These are phyloP conservation scores for Drosophila triauraria DNA, from an alignment of 1,140 invertebrate genomes.

Conservation along the genomic window DNA sequence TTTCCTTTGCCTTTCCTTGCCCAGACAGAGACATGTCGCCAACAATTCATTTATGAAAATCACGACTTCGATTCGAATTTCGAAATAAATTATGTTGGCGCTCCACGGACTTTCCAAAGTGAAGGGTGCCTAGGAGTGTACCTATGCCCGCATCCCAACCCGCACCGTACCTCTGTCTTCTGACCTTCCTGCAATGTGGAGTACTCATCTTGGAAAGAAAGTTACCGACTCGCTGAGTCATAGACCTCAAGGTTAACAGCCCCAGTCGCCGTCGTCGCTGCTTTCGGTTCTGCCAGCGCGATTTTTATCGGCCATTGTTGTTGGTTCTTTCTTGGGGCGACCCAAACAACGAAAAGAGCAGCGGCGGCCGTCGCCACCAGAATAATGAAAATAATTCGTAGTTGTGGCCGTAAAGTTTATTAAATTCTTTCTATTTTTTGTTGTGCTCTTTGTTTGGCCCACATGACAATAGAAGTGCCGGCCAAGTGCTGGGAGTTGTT, in stretches of 20 bases:
- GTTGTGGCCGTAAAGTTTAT: constrained; percentile 75
- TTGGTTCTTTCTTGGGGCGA: constrained; percentile 38
- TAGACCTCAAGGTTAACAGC: constrained; percentile 83
- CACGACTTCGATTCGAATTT: constrained; percentile 78
- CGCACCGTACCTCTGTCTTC: constrained; percentile 20
- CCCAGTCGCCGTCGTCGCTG: constrained; percentile 38
- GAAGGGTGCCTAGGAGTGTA: constrained; percentile 50
- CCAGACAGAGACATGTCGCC: constrained; percentile 64
- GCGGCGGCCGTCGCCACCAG: constrained; percentile 40
- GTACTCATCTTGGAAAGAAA: constrained; percentile 72
- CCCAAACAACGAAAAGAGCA: constrained; percentile 36
- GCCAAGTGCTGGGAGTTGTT: constrained; percentile 50
- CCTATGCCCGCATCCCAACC: not conserved
- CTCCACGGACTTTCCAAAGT: constrained; percentile 76
- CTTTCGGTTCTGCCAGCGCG: constrained; percentile 58
- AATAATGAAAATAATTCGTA: constrained; percentile 81
- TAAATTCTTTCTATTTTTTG: constrained; percentile 63
- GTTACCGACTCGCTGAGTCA: constrained; percentile 70
- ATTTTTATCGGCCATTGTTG: constrained; percentile 75
- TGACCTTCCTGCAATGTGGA: constrained; percentile 72
- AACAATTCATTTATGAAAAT: constrained; percentile 81
- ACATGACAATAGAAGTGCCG: constrained; percentile 51
- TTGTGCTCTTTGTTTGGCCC: constrained; percentile 26
- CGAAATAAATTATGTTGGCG: constrained; percentile 72
- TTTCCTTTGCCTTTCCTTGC: constrained; percentile 49